Base-by-base conservation (phyloP, 2,888 invertebrate genomes). In the Holacanthella duospinosa region DNA sequence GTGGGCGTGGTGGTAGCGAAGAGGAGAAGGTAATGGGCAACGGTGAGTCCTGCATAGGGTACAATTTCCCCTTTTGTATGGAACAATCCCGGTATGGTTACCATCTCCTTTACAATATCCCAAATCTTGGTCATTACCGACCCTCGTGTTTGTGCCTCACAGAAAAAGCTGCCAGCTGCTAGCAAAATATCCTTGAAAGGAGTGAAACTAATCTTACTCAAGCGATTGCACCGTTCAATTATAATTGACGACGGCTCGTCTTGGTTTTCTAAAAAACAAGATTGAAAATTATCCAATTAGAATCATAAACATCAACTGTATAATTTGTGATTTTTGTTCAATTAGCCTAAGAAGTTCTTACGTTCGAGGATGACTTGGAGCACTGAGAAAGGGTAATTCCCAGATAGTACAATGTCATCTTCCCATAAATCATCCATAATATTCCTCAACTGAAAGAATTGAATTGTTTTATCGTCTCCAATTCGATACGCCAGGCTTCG, bases 161-260 rank as follows among this genome's bases (percentile, higher is more conserved):
- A 16, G 59, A 48, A 56, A 43, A 60, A 68, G 29, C 44, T 48
- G 24, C 62, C 64, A 12, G 59, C 62, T 12, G 61, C 59, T 1
- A 66, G 26, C 3, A 71, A 48, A 0, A 71, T 59, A 25, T 71
- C 70, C 1, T 59, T 55, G 1, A 59, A 12, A 2, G 55, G 62
- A 4, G 64, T 54, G 43, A 64, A 59, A 4, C 68, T 69, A 1
- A 68, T 64, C 16, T 59, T 43, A 16, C 63, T 56, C 1, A 71
- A 29, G 4, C 21, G 56, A 43, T 63, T 60, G 43, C 71, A 69
- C 2, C 64, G 54, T 0, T 58, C 26, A 24, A 68, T 53, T 1
- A 69, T 53, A 43, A 65, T 57, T 1, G 16, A n/a, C 28, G 54
- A 55, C 1, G 61, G 25, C n/a, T 54, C 4, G n/a, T 28, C n/a